phyloP scores from a whole-genome alignment of 1,140 invertebrate species.

The Palaemon carinicauda region DNA sequence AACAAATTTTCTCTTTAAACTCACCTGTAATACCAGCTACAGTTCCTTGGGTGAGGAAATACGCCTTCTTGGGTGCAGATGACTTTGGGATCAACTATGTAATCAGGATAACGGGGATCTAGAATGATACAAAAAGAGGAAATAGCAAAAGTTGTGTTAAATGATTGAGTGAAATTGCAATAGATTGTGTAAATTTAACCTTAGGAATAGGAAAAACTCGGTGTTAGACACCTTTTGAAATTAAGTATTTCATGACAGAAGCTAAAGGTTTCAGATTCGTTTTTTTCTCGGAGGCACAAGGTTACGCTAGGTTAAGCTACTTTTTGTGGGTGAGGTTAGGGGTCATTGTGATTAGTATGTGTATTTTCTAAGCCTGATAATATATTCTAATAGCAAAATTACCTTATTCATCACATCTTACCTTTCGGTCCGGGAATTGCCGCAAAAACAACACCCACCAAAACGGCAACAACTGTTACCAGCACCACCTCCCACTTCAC shows the following conservation, averaged over 20 bases:
- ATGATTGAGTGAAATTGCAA: background rate
- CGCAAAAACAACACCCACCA: background rate
- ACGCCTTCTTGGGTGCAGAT: constrained; percentile 28
- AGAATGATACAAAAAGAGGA: background rate
- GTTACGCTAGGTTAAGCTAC: no score
- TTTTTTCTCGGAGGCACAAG: no score
- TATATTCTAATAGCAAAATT: background rate
- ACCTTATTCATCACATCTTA: no score
- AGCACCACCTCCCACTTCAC: background rate
- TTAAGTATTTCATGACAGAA: no score
- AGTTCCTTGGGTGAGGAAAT: constrained; percentile 51
- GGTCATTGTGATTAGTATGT: no score
- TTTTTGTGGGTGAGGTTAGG: no score
- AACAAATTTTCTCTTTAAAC: background rate
- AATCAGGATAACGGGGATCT: constrained; percentile 49
- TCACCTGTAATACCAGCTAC: constrained; percentile 50
- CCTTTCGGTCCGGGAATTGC: background rate
- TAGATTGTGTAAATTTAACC: background rate
- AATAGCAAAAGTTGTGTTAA: background rate
- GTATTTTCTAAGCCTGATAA: background rate
- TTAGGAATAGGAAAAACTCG: background rate
- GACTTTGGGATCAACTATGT: constrained; percentile 40
- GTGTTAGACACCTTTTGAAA: no score
- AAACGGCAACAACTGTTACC: background rate
- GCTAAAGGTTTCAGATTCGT: no score